Base-by-base conservation (phyloP, 2,888 invertebrate species). In the Adelognathus sp. region DNA sequence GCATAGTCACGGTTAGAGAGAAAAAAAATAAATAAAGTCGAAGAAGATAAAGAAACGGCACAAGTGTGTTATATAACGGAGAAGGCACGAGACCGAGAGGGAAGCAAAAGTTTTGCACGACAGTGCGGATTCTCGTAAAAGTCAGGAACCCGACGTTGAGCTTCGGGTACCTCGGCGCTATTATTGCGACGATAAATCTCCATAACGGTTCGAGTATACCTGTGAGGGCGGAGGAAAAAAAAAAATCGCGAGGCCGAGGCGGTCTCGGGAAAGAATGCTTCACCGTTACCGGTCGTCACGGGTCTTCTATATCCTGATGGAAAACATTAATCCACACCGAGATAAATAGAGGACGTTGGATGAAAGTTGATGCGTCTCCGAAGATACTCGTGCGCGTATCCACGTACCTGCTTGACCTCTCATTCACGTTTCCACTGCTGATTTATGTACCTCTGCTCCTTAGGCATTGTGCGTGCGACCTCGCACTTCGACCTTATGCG, bases 181-280 rank as follows among this genome's bases (percentile, higher is more conserved):
- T 71, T 78, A 70, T 60, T 73, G 46, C 46, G 46, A 56, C 66
- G 27, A 78, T 80, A 78, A 80, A 78, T 80, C 74, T 78, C 70
- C 66, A 80, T 76, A 73, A 50, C 52, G 56, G 50, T 56, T 39
- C 36, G 46, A 67, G 60, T 50, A 60, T n/a, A n/a, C 67, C 41
- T 16, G 27, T 27, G 50, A 60, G 56, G 14, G 60, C 44, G 29
- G 54, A 61, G 18, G 27, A 63, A 61, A 50, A 61, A 27, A 36
- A 63, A 61, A 50, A 29, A 58, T 67, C 46, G 56, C 31, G 60
- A 52, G 27, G 67, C 24, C 39, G 41, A 41, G 29, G 16, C 9
- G 18, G 50, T n/a, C n/a, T n/a, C n/a, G 27, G n/a, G 14, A 14
- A 31, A 27, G 71, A 61, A 41, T 16, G 7, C 27, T 39, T 39